These are phyloP conservation scores for Zaprionus lachaisei DNA, from an alignment of 1,140 invertebrate genomes.

Conservation along the genomic window DNA sequence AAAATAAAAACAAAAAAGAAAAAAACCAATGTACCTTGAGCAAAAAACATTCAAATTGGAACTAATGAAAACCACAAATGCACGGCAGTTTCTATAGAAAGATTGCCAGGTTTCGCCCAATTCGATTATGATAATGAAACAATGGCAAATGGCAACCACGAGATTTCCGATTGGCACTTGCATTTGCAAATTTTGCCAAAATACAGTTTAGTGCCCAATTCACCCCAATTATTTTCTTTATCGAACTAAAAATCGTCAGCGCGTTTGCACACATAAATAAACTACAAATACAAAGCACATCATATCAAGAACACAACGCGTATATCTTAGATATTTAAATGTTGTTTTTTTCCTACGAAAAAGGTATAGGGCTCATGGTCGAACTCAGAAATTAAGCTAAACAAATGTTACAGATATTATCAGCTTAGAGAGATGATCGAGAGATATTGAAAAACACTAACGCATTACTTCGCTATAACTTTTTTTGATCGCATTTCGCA, in stretches of 20 bases:
- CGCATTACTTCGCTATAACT: background rate
- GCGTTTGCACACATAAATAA: slow-evolving; percentile 40
- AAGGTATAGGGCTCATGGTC: background rate
- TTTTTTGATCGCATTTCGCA: background rate
- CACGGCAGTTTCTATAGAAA: slow-evolving; percentile 52
- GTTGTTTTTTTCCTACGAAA: slow-evolving; percentile 15
- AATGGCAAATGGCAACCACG: slow-evolving; percentile 26
- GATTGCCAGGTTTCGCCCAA: slow-evolving; percentile 70
- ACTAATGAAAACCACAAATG: slow-evolving; percentile 50
- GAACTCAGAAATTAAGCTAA: background rate
- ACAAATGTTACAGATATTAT: background rate
- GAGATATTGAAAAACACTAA: background rate
- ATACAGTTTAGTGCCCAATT: slow-evolving; percentile 70
- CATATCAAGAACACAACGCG: slow-evolving; percentile 51
- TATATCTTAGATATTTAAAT: slow-evolving; percentile 35
- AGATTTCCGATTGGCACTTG: slow-evolving; percentile 63
- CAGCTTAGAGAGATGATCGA: background rate
- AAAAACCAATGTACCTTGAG: slow-evolving; percentile 77
- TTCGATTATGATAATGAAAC: slow-evolving; percentile 41
- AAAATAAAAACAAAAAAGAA: slow-evolving; percentile 33
- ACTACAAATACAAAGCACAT: slow-evolving; percentile 54
- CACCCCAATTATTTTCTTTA: slow-evolving; percentile 31
- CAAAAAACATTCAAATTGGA: slow-evolving; percentile 72
- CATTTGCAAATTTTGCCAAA: slow-evolving; percentile 80
- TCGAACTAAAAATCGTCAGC: slow-evolving; percentile 4